A percentile compares a stretch with the other conserved stretches of the same genome.
These are phyloP conservation scores for Sterrhoptilus dennistouni DNA, from an alignment of 2,113 vertebrate genomes.

Conservation along the genomic window DNA sequence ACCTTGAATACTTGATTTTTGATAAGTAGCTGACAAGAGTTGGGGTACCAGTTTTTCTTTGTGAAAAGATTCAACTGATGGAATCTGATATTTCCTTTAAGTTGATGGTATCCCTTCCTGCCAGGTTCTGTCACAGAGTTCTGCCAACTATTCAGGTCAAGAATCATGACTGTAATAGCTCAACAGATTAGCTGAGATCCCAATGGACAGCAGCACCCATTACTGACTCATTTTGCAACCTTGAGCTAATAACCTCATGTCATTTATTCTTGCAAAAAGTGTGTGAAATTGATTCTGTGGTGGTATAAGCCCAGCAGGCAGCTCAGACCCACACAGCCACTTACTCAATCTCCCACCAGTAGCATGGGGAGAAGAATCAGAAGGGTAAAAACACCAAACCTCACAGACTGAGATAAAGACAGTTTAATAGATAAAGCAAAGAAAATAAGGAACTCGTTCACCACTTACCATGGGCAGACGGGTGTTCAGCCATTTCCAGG, in stretches of 20 bases:
- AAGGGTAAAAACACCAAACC: neutral
- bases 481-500: neutral
- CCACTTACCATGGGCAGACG: rapidly evolving
- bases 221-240: neutral
- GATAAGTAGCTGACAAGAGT: neutral
- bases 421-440: neutral
- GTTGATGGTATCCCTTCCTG: neutral
- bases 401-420: neutral
- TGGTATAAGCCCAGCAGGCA: neutral
- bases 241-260: neutral
- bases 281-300: neutral
- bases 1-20: constrained; percentile 62
- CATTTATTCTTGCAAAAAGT: neutral
- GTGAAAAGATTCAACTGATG: neutral
- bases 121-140: neutral
- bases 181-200: neutral
- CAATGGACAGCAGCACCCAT: neutral
- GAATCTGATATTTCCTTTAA: neutral
- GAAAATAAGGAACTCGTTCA: neutral
- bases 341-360: neutral
- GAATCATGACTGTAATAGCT: neutral
- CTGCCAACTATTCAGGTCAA: neutral
- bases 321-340: neutral
- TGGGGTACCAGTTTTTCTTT: neutral
- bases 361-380: neutral